phyloP scores from a whole-genome alignment of 2,797 vertebrate genomes.

The Galagoides demidoff region DNA sequence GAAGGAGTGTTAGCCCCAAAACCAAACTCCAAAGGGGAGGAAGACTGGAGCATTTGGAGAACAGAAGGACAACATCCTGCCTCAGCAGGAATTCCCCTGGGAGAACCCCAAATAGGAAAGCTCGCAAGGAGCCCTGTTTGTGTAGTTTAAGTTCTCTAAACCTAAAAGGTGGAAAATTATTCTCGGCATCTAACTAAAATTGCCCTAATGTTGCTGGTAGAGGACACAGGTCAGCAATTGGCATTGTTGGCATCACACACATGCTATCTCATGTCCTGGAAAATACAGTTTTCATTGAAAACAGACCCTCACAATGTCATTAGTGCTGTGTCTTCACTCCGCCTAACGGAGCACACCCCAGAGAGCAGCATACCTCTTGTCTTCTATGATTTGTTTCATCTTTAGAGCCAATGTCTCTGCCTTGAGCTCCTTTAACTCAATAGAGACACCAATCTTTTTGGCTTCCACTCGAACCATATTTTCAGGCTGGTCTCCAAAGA shows the following conservation, averaged over 20 bases:
- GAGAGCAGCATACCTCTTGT: constrained; percentile 81
- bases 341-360: not conserved
- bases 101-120: not conserved
- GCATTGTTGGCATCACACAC: not conserved
- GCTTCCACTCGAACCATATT: constrained; percentile 85
- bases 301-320: not conserved
- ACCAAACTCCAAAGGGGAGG: not conserved
- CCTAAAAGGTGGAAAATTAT: not conserved
- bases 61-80: not conserved
- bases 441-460: constrained; percentile 86
- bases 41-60: too few species aligned
- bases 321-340: not conserved
- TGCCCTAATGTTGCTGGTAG: not conserved
- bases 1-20: not conserved
- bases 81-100: not conserved
- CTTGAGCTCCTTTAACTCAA: constrained; percentile 83
- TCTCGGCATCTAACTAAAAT: not conserved
- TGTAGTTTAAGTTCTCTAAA: not conserved
- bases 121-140: not conserved
- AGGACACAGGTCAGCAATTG: not conserved
- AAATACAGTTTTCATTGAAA: not conserved
- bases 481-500: constrained; percentile 88
- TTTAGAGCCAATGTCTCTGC: constrained; percentile 81
- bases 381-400: constrained; percentile 84
- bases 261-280: not conserved